Conservation (phyloP, 2,797 vertebrate species). For the Gobionotothen gibberifrons region DNA sequence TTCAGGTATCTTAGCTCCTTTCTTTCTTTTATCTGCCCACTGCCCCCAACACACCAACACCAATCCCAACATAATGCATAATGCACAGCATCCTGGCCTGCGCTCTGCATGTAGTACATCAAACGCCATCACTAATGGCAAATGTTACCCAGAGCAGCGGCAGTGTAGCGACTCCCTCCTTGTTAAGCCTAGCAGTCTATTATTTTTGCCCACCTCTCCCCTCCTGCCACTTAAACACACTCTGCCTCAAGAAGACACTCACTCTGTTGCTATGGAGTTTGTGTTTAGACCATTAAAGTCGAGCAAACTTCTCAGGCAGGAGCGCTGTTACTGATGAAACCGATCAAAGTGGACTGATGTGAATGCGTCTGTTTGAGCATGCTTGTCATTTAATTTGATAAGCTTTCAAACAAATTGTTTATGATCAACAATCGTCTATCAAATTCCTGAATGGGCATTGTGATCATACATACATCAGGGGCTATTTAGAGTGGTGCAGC, state of each 20-base stretch:
- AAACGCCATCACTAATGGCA: slow-evolving; percentile 50
- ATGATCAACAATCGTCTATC: slow-evolving; percentile 5
- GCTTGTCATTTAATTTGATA: not conserved
- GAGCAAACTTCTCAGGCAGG: slow-evolving; percentile 20
- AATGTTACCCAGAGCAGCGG: slow-evolving; percentile 19
- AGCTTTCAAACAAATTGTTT: not conserved
- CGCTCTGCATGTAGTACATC: slow-evolving; percentile 32
- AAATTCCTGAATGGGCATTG: not conserved
- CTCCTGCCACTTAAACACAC: slow-evolving; percentile 57
- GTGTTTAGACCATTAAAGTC: slow-evolving; percentile 20
- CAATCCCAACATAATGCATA: slow-evolving; percentile 56
- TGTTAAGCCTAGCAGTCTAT: slow-evolving; percentile 49
- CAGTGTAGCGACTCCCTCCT: slow-evolving; percentile 51
- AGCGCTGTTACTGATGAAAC: slow-evolving; percentile 29
- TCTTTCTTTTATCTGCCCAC: not conserved
- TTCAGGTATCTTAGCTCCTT: not conserved
- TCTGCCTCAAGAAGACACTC: slow-evolving; percentile 55
- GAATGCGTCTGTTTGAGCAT: not conserved
- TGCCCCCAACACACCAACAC: not conserved
- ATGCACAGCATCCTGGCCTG: slow-evolving; percentile 39
- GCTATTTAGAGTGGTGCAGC: no score
- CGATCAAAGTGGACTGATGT: slow-evolving; percentile 11
- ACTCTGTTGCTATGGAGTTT: slow-evolving; percentile 72
- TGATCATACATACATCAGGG: not conserved
- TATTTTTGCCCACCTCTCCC: slow-evolving; percentile 62